Percentiles rank a stretch among this genome's conserved stretches.
Evolutionary conservation across 2,113 vertebrate species (phyloP).

Genomic region (Phaethon lepturus): DNA sequence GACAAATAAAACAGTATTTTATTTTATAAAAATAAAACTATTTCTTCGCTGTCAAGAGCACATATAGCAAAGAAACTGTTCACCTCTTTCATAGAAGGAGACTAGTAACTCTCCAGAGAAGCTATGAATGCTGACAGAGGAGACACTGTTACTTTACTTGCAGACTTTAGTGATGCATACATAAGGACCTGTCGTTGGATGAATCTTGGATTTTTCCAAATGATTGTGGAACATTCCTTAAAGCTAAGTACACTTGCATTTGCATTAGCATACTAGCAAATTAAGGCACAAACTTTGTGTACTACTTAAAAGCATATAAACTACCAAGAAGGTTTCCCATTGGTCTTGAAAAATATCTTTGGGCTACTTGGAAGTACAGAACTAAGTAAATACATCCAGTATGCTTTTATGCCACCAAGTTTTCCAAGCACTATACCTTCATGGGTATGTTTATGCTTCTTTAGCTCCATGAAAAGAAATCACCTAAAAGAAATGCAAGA

Average conservation of each 20-base stretch:
- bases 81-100: background rate
- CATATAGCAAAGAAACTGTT: slow-evolving; percentile 7
- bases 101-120: background rate
- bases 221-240: background rate
- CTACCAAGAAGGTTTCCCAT: slow-evolving; percentile 2
- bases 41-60: background rate
- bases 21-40: slow-evolving; percentile 1
- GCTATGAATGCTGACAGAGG: background rate
- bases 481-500: slow-evolving; percentile 1
- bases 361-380: slow-evolving; percentile 8
- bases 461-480: background rate
- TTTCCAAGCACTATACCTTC: background rate
- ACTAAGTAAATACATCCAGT: slow-evolving; percentile 4
- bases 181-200: background rate
- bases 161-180: background rate
- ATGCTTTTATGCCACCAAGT: background rate
- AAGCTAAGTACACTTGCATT: slow-evolving; percentile 16
- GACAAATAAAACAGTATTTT: slow-evolving; percentile 11
- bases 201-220: background rate
- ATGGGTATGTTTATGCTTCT: background rate
- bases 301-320: slow-evolving; percentile 17
- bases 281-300: slow-evolving; percentile 43
- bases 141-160: slow-evolving; percentile 1
- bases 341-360: slow-evolving; percentile 9
- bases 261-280: slow-evolving; percentile 23